These are phyloP conservation scores for Salmo trutta DNA, from an alignment of 2,797 vertebrate genomes.

Conservation along the genomic window DNA sequence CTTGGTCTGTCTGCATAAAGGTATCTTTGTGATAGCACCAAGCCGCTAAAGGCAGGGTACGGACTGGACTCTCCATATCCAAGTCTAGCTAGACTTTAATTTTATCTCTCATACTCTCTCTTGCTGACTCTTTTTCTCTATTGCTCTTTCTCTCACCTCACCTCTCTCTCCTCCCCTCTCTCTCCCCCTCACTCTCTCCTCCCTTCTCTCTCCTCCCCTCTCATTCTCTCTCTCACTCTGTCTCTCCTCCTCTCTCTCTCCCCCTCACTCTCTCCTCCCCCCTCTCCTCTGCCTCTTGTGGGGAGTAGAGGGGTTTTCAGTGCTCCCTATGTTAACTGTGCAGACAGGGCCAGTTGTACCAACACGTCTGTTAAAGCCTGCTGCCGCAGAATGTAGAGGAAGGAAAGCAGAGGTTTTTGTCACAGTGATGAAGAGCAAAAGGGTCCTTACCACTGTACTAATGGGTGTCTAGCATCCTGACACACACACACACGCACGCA, in stretches of 20 bases:
- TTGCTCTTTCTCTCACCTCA: neutral
- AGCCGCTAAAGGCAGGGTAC: constrained; percentile 33
- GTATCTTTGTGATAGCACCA: constrained; percentile 64
- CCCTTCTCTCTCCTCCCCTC: too few species aligned
- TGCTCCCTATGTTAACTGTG: constrained; percentile 28
- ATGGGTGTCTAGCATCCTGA: neutral
- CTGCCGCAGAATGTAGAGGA: constrained; percentile 11
- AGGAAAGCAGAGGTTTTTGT: constrained; percentile 21
- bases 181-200: constrained; percentile 14
- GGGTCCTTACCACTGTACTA: neutral
- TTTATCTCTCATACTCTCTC: too few species aligned
- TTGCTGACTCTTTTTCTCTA: neutral
- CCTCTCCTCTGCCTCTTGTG: too few species aligned
- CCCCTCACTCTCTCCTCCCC: too few species aligned
- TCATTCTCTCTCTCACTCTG: too few species aligned
- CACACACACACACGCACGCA: neutral
- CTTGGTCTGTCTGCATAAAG: constrained; percentile 54
- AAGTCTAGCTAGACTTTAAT: too few species aligned
- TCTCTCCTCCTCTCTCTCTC: too few species aligned
- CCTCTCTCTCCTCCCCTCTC: constrained; percentile 23
- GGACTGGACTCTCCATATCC: constrained; percentile 17
- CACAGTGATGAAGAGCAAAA: constrained; percentile 13
- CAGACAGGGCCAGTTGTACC: constrained; percentile 47
- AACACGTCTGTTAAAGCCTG: constrained; percentile 44
- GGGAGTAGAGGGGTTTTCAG: constrained; percentile 20